Evolutionary conservation across 2,888 invertebrate genomes (phyloP).

Genomic region (Diarsia rubi): DNA sequence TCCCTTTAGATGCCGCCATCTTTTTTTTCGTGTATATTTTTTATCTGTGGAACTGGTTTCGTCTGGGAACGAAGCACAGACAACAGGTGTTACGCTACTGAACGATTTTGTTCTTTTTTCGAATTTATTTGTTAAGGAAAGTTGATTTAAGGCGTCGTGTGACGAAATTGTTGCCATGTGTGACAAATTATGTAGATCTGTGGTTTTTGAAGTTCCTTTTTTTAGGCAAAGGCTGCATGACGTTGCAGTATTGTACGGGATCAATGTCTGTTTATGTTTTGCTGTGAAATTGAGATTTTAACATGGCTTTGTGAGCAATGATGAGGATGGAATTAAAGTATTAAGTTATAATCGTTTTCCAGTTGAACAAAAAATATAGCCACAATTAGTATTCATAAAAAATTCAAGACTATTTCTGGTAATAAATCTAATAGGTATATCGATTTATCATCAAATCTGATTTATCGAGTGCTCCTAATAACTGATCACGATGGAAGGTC

Average conservation of each 20-base stretch:
- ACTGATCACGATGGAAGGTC: conserved; percentile 10
- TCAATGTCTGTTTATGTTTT: conserved; percentile 31
- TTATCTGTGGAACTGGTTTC: conserved; percentile 82
- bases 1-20: conserved; percentile 72
- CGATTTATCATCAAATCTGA: neutral
- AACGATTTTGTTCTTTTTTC: conserved; percentile 70
- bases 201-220: conserved; percentile 47
- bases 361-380: neutral
- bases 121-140: conserved; percentile 65
- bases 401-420: neutral
- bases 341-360: neutral
- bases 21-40: conserved; percentile 74
- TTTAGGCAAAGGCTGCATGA: conserved; percentile 28
- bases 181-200: conserved; percentile 69
- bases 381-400: neutral
- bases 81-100: conserved; percentile 87
- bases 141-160: conserved; percentile 72
- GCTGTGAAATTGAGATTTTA: conserved; percentile 61
- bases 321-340: conserved; percentile 37
- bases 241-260: conserved; percentile 26
- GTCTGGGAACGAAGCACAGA: conserved; percentile 82
- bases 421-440: neutral
- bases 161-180: conserved; percentile 68
- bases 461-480: conserved; percentile 22
- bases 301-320: conserved; percentile 24